Percentiles rank a stretch among this genome's conserved stretches.
phyloP scores from a whole-genome alignment of 2,797 vertebrate species.

The Apogon talboti region DNA sequence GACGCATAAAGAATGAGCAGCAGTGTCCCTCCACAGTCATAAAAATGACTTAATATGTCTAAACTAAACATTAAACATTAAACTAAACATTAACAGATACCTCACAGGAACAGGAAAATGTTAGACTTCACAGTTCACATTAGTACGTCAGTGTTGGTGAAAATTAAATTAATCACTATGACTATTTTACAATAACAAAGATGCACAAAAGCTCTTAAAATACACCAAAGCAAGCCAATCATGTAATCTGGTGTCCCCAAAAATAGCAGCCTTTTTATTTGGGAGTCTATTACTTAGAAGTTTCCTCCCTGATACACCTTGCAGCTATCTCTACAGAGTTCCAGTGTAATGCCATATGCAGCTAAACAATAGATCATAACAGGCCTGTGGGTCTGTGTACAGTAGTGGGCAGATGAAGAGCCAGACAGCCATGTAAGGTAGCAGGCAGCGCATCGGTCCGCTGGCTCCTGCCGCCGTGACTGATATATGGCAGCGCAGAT shows the following conservation, averaged over 20 bases:
- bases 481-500: slow-evolving; percentile 64
- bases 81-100: neutral
- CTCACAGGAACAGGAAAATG: neutral
- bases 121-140: neutral
- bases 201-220: neutral
- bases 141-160: neutral
- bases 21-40: neutral
- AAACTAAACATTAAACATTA: neutral
- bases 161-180: neutral
- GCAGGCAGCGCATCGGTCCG: slow-evolving; percentile 55
- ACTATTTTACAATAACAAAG: neutral
- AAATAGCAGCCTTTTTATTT: slow-evolving; percentile 29
- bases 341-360: slow-evolving; percentile 62
- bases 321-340: slow-evolving; percentile 53
- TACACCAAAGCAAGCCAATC: slow-evolving; percentile 14
- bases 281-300: slow-evolving; percentile 33
- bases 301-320: slow-evolving; percentile 51
- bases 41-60: slow-evolving; percentile 5
- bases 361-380: slow-evolving; percentile 77
- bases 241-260: neutral
- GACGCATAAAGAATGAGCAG: slow-evolving; percentile 8
- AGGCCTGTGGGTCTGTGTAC: slow-evolving; percentile 73
- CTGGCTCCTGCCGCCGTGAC: slow-evolving; percentile 55
- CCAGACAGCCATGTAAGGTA: slow-evolving; percentile 82
- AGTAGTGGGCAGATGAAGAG: slow-evolving; percentile 71